Base-by-base conservation (phyloP, 1,140 invertebrate species). In the Neodiprion virginianus region DNA sequence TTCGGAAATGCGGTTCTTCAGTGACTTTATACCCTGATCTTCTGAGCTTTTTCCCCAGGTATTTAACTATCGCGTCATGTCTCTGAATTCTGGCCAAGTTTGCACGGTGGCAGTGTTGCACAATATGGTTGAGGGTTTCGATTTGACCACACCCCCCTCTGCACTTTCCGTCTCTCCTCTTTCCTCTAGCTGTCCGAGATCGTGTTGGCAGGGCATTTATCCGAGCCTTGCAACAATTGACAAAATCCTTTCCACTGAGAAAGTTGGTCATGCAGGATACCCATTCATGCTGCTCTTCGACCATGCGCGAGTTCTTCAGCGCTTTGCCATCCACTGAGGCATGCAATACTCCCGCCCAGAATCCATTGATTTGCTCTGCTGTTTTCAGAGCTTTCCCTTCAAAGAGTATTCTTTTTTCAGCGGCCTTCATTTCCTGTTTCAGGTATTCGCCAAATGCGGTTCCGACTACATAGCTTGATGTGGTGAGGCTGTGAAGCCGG, bases 61-160 rank as follows among this genome's bases (percentile, higher is more conserved):
- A 77, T 0, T 69, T 14, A 0, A 69, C 67, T 3, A 81, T 23
- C 0, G 77, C 76, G 14, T 82, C n/a, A 12, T 85, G 83, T 7
- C 80, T 53, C 11, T 11, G 47, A 9, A 83, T 79, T 0, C 80
- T 21, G 0, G 67, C 49, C 1, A 14, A 69, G 48, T 81, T 79
- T 0, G 81, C 75, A 7, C 81, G 9, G 17, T 74, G 71, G 73
- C 81, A 85, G 0, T 47, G 49, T 50, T 82, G 82, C 8, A 79
- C 50, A 7, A 80, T 71, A 50, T 85, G 83, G 67, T 76, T 74
- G 0, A 78, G 3, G 0, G 83, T 81, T 65, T 83, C 82, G 4
- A 65, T 48, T 2, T n/a, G 14, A 4, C 50, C n/a, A 61, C 80
- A 82, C 0, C 82, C 80, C 0, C 77, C 80, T 21, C 81, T 68